A percentile compares a stretch with the other conserved stretches of the same genome.
Conservation (phyloP, 2,113 vertebrate species). For the Campylorhamphus procurvoides region DNA sequence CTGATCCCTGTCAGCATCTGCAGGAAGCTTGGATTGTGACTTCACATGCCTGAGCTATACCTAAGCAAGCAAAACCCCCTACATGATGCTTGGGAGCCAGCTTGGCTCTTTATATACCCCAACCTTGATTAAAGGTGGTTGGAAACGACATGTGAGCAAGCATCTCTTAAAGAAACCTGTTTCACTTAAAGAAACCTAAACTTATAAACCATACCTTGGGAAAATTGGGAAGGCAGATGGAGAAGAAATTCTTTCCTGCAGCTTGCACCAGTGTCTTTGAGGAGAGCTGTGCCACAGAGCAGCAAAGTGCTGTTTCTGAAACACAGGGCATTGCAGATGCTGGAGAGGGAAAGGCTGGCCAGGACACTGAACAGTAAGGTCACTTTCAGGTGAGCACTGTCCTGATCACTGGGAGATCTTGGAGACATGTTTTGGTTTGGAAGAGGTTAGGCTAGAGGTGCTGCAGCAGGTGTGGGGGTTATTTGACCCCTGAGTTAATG, state of each 20-base stretch:
- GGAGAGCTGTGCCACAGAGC: accelerated
- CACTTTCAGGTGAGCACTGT: neutral
- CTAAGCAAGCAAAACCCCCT: neutral
- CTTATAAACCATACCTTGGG: neutral
- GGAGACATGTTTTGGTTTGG: neutral
- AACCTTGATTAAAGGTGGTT: neutral
- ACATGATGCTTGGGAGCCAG: neutral
- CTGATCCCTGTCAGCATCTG: neutral
- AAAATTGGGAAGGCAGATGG: neutral
- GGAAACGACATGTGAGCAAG: neutral
- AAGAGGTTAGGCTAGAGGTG: neutral
- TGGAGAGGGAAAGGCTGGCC: accelerated
- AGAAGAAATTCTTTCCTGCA: neutral
- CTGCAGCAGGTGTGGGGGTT: neutral
- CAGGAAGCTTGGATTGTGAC: neutral
- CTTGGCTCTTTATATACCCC: neutral
- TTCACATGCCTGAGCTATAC: neutral
- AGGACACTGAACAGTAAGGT: neutral
- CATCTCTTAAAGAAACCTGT: neutral
- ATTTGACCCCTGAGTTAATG: neutral
- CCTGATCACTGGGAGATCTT: neutral
- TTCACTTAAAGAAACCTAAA: neutral
- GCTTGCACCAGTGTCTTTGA: neutral
- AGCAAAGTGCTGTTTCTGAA: neutral
- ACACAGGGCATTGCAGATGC: neutral